Evolutionary conservation across 92 coral and sea anemone species (phyloP).

Genomic region (Paragorgia papillata): DNA sequence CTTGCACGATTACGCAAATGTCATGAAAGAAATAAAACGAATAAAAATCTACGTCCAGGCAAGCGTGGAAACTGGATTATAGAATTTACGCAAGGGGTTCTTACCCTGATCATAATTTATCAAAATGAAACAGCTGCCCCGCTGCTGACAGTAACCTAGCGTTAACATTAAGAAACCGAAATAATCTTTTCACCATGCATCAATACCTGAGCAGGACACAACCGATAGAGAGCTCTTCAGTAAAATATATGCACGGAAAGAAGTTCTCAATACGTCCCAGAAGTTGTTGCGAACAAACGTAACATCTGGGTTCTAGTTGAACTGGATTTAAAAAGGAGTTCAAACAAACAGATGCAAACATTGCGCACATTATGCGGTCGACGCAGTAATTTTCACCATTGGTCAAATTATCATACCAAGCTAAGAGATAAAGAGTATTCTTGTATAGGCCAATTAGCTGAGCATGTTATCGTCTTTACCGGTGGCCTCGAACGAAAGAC

Average conservation of each 20-base stretch:
- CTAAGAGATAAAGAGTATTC: constrained; percentile 24
- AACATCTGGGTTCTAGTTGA: not conserved
- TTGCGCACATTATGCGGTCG: not conserved
- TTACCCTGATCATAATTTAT: not conserved
- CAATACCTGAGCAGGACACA: constrained; percentile 7
- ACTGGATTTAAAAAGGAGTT: constrained; percentile 22
- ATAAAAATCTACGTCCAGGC: not conserved
- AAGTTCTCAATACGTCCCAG: not conserved
- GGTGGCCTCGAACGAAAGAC: constrained; percentile 30
- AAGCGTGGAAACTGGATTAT: not conserved
- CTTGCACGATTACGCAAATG: constrained; percentile 5
- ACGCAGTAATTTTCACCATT: constrained; percentile 17
- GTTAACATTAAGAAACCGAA: constrained; percentile 12
- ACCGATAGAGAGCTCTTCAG: constrained; percentile 16
- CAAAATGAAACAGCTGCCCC: constrained; percentile 40
- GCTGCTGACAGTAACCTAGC: constrained; percentile 7
- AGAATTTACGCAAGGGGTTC: not conserved
- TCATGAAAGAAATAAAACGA: not conserved
- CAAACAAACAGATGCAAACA: constrained; percentile 13
- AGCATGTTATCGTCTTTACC: constrained; percentile 17
- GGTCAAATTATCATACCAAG: constrained; percentile 24
- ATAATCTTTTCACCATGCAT: constrained; percentile 26
- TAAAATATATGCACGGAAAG: not conserved
- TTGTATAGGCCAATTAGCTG: constrained; percentile 27
- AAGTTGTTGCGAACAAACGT: not conserved